Evolutionary conservation across 2,888 invertebrate genomes (phyloP), one percentile per base, ranked within the genome.

Genomic region (Euplexia lucipara): DNA sequence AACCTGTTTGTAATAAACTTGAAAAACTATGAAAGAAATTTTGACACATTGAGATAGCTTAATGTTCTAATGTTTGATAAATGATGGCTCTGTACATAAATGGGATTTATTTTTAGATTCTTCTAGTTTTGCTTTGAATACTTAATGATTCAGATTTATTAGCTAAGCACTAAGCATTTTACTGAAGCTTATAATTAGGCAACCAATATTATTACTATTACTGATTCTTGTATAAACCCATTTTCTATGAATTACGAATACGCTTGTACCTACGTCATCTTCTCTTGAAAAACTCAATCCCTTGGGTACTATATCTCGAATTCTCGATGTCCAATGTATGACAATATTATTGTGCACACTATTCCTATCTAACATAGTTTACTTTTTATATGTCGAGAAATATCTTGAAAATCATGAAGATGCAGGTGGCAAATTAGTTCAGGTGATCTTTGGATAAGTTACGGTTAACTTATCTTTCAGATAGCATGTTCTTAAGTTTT

Each of bases 321-420:
- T 48, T 61, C 75, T 82, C 58, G 35, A 87, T 85, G 90, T 91
- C 92, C 90, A 91, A 90, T 78, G 61, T 79, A 85, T 78, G 92
- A 92, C 92, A 92, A 92, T 91, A 91, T 87, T 64, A 91, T 84
- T 67, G 75, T 79, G 86, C 86, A 84, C 88, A 84, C 80, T 84
- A 87, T 89, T 89, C 90, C 89, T 91, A 90, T 89, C 82, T 88
- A 86, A 79, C 39, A 79, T 89, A 89, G 83, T 75, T 65, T 72
- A 67, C 72, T 70, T 82, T 70, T 67, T 79, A 72, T 72, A 70
- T 62, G 48, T 68, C 45, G 60, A 0, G 0, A 53, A 37, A 45
- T 44, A 16, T 57, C 18, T 58, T 60, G 18, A 12, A 42, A 47
- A 47, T 62, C 44, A 48, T 26, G 57, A 68, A 71, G 52, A 48